Percentiles rank a stretch among this genome's conserved stretches.
phyloP scores from a whole-genome alignment of 2,797 vertebrate genomes.

The Anableps anableps region DNA sequence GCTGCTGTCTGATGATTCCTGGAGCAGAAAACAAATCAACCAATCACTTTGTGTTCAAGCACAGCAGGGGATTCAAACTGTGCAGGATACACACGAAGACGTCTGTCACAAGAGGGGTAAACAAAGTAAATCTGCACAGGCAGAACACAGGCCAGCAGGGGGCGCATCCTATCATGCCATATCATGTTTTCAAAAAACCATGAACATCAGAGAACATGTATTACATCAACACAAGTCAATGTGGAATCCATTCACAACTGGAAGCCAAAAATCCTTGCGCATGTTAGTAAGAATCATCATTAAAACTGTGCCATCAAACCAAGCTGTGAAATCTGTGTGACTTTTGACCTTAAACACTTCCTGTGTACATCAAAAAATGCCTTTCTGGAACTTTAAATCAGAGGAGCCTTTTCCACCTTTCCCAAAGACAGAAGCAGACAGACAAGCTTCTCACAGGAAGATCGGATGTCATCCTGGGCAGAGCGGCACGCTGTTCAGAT shows the following conservation, averaged over 20 bases:
- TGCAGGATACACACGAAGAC: constrained; percentile 23
- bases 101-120: constrained; percentile 11
- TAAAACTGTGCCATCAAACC: constrained; percentile 11
- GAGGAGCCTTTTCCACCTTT: constrained; percentile 12
- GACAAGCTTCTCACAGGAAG: constrained; percentile 18
- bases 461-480: constrained; percentile 13
- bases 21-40: constrained; percentile 47
- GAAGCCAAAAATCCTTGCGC: background rate
- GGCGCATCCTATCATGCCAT: background rate
- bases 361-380: constrained; percentile 3
- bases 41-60: constrained; percentile 15
- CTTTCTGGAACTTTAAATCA: constrained; percentile 13
- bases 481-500: background rate
- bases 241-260: constrained; percentile 6
- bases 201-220: background rate
- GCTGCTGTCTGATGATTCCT: constrained; percentile 98
- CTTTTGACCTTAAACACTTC: constrained; percentile 1
- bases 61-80: background rate
- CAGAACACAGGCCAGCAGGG: constrained; percentile 27
- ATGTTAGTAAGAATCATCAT: constrained; percentile 20
- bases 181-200: constrained; percentile 9
- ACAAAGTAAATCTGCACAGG: constrained; percentile 7
- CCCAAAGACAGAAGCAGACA: constrained; percentile 6
- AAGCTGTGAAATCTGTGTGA: background rate
- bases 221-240: constrained; percentile 1